These are phyloP conservation scores for Ormyrus nitidulus DNA, from an alignment of 2,888 invertebrate species.

Conservation along the genomic window DNA sequence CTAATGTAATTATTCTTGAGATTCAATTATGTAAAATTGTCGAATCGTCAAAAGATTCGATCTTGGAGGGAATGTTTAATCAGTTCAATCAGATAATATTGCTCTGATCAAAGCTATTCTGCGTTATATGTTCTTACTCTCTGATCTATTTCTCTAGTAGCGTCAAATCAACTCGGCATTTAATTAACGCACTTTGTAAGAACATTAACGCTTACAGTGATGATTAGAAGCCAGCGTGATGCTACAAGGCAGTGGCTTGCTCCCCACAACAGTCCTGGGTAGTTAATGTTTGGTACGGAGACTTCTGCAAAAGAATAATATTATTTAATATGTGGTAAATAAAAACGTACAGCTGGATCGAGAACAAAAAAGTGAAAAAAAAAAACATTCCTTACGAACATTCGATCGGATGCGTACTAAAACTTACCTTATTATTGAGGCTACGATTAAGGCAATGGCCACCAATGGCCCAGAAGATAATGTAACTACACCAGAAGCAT, in stretches of 20 bases:
- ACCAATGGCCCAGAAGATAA: constrained; percentile 74
- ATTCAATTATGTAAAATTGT: constrained; percentile 37
- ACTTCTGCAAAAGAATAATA: constrained; percentile 78
- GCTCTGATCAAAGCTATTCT: constrained; percentile 31
- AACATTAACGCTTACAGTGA: constrained; percentile 60
- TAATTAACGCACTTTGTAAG: constrained; percentile 50
- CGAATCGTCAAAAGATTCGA: constrained; percentile 29
- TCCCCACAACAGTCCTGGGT: constrained; percentile 80
- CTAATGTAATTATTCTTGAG: constrained; percentile 45
- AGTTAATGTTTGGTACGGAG: constrained; percentile 84
- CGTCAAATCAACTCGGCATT: constrained; percentile 13
- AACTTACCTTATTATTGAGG: constrained; percentile 75
- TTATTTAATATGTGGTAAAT: not conserved
- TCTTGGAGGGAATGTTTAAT: constrained; percentile 55
- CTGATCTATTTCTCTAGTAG: not conserved
- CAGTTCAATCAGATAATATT: constrained; percentile 34
- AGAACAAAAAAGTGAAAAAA: constrained; percentile 5
- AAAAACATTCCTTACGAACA: constrained; percentile 11
- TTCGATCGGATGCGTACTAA: constrained; percentile 38
- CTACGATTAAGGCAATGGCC: constrained; percentile 77
- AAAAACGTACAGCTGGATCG: no score
- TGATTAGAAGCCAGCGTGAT: constrained; percentile 66
- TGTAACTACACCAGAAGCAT: constrained; percentile 78
- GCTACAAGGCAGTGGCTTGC: constrained; percentile 63
- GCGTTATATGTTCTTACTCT: not conserved